These are phyloP conservation scores for Muntiacus muntjak DNA, from an alignment of 2,113 vertebrate genomes.

Conservation along the genomic window DNA sequence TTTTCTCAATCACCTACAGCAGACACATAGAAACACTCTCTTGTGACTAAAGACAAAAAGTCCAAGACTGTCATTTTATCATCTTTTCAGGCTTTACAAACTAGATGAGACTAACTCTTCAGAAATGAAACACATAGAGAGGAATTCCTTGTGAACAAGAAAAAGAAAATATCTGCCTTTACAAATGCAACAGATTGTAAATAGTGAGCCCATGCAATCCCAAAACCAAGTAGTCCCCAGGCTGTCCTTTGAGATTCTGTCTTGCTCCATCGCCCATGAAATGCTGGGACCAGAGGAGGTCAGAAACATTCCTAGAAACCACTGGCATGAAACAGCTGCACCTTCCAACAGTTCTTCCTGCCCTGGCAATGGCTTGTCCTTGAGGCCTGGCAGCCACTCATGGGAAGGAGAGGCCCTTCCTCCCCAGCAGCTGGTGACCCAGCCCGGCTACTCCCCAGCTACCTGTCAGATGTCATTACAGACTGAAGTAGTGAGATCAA, in stretches of 20 bases:
- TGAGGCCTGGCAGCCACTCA: conserved; percentile 61
- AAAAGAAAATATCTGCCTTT: background rate
- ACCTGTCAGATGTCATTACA: conserved; percentile 84
- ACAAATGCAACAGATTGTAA: conserved; percentile 62
- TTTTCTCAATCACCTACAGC: conserved; percentile 2
- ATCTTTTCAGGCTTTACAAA: conserved; percentile 19
- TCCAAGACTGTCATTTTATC: conserved; percentile 6
- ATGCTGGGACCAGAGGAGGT: conserved; percentile 78
- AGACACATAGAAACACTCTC: conserved; percentile 17
- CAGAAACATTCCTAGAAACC: conserved; percentile 89
- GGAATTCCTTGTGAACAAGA: background rate
- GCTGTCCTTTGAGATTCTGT: conserved; percentile 84
- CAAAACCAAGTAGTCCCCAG: conserved; percentile 78
- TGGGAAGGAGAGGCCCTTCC: conserved; percentile 64
- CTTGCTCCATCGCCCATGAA: conserved; percentile 86
- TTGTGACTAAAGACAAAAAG: conserved; percentile 25
- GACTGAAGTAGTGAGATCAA: conserved; percentile 73
- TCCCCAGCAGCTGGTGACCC: conserved; percentile 80
- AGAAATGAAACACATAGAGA: conserved; percentile 31
- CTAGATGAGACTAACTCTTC: conserved; percentile 36
- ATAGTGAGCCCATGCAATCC: conserved; percentile 59
- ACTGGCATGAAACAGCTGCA: conserved; percentile 82
- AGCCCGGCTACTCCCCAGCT: conserved; percentile 79
- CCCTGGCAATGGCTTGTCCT: conserved; percentile 71
- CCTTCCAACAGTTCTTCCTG: conserved; percentile 30